Evolutionary conservation across 2,888 invertebrate species (phyloP).

Genomic region (Thereva nobilitata): DNA sequence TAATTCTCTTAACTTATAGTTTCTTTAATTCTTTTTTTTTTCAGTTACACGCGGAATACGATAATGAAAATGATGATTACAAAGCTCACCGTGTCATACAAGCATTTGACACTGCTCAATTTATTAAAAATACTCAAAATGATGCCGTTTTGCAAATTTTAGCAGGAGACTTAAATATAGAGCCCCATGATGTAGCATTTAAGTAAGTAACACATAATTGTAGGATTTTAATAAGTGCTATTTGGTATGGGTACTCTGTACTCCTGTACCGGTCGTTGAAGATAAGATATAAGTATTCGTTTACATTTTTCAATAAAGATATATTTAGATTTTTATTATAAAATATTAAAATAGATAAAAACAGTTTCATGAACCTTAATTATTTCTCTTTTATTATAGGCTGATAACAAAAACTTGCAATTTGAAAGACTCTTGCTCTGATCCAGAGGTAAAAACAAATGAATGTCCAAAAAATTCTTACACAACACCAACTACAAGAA

Average conservation of each 20-base stretch:
- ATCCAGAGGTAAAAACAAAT: slow-evolving; percentile 68
- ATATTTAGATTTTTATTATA: too few relatives aligned
- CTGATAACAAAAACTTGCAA: slow-evolving; percentile 64
- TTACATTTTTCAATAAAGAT: too few relatives aligned
- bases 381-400: slow-evolving; percentile 49
- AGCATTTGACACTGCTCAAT: slow-evolving; percentile 93
- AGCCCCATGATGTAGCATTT: slow-evolving; percentile 82
- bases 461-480: slow-evolving; percentile 84
- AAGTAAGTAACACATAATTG: slow-evolving; percentile 54
- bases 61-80: slow-evolving; percentile 82
- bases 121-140: slow-evolving; percentile 81
- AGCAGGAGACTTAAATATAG: slow-evolving; percentile 93
- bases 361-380: neutral
- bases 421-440: slow-evolving; percentile 60
- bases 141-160: slow-evolving; percentile 81
- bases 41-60: slow-evolving; percentile 93
- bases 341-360: too few relatives aligned
- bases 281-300: too few relatives aligned
- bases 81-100: slow-evolving; percentile 90
- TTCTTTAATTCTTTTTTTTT: slow-evolving; percentile 45
- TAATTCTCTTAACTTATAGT: neutral
- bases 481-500: slow-evolving; percentile 62
- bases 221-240: slow-evolving; percentile 3
- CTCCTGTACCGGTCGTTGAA: too few relatives aligned
- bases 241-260: too few relatives aligned